A percentile compares a stretch with the other conserved stretches of the same genome.
phyloP scores from a whole-genome alignment of 2,797 vertebrate genomes.

The Tympanoctomys barrerae region DNA sequence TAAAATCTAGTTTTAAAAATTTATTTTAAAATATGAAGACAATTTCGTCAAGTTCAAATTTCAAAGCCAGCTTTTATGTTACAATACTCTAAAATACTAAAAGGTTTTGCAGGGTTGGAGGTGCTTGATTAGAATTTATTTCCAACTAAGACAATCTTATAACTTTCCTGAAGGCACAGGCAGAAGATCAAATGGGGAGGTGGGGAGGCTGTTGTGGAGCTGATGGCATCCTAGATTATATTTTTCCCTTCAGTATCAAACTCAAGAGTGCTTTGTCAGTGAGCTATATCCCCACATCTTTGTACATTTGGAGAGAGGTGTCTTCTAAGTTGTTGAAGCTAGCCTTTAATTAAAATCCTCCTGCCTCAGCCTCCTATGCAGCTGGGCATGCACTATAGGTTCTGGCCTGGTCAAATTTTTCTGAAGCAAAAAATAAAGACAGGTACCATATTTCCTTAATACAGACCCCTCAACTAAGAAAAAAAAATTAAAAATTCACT shows the following conservation, averaged over 20 bases:
- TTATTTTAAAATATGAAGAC: background rate
- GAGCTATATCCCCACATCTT: background rate
- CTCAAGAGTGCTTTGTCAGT: too few species aligned
- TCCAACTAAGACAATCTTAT: background rate
- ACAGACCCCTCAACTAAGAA: background rate
- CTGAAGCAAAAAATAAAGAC: constrained; percentile 12
- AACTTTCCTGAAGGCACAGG: background rate
- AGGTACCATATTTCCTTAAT: background rate
- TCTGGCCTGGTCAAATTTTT: constrained; percentile 3
- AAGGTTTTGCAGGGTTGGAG: background rate
- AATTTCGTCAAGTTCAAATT: background rate
- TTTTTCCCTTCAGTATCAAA: background rate
- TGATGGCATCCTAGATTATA: background rate
- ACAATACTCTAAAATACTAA: background rate
- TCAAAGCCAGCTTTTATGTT: constrained; percentile 26
- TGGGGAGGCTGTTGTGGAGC: background rate
- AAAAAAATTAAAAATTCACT: background rate
- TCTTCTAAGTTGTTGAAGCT: background rate
- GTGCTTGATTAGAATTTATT: constrained; percentile 10
- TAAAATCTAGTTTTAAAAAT: background rate
- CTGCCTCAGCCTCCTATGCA: background rate
- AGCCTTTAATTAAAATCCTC: background rate
- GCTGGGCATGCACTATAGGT: background rate
- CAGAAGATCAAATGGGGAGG: background rate
- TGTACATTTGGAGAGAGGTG: background rate